Base-by-base conservation (phyloP, 2,113 vertebrate genomes). In the Hystrix brachyura region DNA sequence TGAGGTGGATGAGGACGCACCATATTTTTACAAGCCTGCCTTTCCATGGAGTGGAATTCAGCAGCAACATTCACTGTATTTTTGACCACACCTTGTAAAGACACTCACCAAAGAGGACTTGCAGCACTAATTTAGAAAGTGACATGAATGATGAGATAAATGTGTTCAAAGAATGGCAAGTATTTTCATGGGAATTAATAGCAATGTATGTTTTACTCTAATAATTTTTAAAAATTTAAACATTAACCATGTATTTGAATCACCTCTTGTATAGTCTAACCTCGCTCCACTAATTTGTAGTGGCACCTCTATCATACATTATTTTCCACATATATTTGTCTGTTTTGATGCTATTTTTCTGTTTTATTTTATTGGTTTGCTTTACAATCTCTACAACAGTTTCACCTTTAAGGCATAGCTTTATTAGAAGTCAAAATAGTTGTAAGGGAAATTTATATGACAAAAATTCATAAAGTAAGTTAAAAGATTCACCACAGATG, bases 291-390 rank as follows among this genome's bases (percentile, higher is more conserved):
- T 78, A 59, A 87, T 88, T 85, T 89, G 64, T 74, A 91, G n/a
- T 85, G 38, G 23, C 65, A 74, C 18, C 59, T 71, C 43, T 60
- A 5, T 91, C n/a, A 76, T 96, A 59, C 95, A 67, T 46, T 93
- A 95, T 48, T 78, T 90, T 91, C 51, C 32, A 51, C 55, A 72
- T 43, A 43, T 55, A 29, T 71, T 59, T 11, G 4, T 86, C 23
- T 93, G n/a, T 87, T 62, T 94, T 59, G 29, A 48, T 23, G 7
- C 32, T 94, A 23, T 95, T 94, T 69, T 71, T 91, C 43, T 81
- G 34, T 81, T 59, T 80, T 48, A 23, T 84, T 85, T 3, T 85
- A 67, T 89, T 94, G 18, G 11, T 71, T 14, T 67, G 9, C 91
- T 88, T 88, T 60, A 71, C 53, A 65, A 6, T 81, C 8, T 94